phyloP scores from a whole-genome alignment of 2,797 vertebrate genomes.

The Xiphorhynchus erythropygius region DNA sequence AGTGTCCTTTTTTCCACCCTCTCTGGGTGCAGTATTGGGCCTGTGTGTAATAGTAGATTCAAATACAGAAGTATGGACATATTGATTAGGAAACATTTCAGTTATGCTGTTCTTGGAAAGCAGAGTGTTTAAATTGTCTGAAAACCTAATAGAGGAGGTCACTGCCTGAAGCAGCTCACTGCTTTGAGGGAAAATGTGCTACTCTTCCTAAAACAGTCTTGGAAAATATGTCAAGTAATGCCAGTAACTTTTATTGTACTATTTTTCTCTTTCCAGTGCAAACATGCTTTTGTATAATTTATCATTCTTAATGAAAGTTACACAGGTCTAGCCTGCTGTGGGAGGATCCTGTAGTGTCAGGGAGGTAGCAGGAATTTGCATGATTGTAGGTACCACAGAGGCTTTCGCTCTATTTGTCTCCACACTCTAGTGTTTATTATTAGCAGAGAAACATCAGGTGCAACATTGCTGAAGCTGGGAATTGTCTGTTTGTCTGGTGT shows the following conservation, averaged over 20 bases:
- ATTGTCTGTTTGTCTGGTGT: neutral
- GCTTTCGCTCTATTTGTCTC: neutral
- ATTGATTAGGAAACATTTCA: neutral
- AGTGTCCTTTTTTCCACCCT: neutral
- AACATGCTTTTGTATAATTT: neutral
- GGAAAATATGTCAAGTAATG: neutral
- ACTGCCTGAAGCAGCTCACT: neutral
- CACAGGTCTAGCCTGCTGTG: neutral
- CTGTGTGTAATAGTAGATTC: neutral
- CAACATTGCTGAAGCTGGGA: neutral
- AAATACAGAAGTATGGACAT: neutral
- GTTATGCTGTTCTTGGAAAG: neutral
- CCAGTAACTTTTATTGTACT: neutral
- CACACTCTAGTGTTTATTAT: accelerated
- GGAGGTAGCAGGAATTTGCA: neutral
- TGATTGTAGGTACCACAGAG: neutral
- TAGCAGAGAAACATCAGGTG: neutral
- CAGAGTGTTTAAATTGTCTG: neutral
- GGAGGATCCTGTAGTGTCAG: neutral
- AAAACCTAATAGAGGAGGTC: neutral
- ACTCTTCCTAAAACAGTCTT: neutral
- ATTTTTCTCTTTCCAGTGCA: neutral
- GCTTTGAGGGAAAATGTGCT: neutral
- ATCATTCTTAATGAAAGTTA: accelerated
- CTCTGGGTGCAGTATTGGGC: neutral